Conservation (phyloP, 2,888 invertebrate genomes). For the Cheiracanthium punctorium region DNA sequence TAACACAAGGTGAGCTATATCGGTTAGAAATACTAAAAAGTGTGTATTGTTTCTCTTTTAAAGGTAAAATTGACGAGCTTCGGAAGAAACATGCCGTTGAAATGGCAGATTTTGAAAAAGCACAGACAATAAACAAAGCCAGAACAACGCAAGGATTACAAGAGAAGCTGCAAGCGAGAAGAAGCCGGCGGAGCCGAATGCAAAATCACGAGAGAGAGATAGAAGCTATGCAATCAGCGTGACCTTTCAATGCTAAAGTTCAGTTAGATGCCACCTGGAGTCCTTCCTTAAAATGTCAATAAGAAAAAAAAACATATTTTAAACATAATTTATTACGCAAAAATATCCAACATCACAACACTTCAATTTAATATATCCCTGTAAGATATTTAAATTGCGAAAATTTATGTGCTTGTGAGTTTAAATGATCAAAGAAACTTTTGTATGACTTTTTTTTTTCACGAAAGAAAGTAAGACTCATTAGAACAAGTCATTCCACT, state of each 20-base stretch:
- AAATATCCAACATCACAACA: not conserved
- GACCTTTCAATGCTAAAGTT: not conserved
- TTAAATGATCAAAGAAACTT: not conserved
- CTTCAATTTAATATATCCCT: not conserved
- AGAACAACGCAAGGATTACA: conserved; percentile 76
- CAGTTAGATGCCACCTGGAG: not conserved
- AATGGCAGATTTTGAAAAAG: conserved; percentile 75
- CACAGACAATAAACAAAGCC: conserved; percentile 76
- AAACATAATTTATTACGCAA: not conserved
- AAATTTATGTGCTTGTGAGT: not conserved
- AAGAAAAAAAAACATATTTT: not conserved
- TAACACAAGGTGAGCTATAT: too few species aligned
- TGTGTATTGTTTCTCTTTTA: too few species aligned
- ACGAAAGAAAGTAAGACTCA: too few species aligned
- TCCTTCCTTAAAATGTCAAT: not conserved
- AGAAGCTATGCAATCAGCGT: conserved; percentile 67
- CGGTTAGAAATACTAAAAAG: too few species aligned
- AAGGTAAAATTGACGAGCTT: conserved; percentile 76
- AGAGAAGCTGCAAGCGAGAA: conserved; percentile 75
- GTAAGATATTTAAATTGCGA: too few species aligned
- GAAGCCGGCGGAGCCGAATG: conserved; percentile 73
- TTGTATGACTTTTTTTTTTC: not conserved
- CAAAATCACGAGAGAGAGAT: conserved; percentile 71
- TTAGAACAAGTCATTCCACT: too few species aligned
- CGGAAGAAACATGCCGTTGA: conserved; percentile 75